Evolutionary conservation across 2,113 vertebrate genomes (phyloP).

Genomic region (Eonycteris spelaea): DNA sequence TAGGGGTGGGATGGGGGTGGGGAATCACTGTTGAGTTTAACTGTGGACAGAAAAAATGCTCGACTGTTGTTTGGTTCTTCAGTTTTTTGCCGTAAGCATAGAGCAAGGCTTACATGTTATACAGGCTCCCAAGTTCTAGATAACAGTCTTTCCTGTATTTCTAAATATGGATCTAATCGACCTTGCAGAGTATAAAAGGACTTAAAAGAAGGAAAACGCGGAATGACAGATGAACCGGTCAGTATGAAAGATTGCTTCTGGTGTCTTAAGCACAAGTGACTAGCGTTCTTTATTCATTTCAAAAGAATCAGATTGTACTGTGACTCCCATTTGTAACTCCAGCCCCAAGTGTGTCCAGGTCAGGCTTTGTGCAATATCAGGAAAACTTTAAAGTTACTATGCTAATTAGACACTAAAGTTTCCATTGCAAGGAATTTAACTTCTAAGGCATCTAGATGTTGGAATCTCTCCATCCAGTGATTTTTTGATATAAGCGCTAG

Average conservation of each 20-base stretch:
- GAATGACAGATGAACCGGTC: neutral
- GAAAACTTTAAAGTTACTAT: neutral
- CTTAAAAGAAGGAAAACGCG: neutral
- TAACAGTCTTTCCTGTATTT: neutral
- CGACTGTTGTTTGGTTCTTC: neutral
- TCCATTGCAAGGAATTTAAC: neutral
- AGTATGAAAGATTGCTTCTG: conserved; percentile 24
- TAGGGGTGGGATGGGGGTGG: neutral
- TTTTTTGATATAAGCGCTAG: neutral
- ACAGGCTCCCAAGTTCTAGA: neutral
- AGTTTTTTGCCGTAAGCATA: neutral
- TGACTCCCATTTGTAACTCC: neutral
- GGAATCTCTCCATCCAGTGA: neutral
- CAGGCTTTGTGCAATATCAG: accelerated
- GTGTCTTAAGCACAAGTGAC: neutral
- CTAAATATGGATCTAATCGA: conserved; percentile 30
- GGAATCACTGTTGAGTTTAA: neutral
- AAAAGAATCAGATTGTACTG: neutral
- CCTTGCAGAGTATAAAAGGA: neutral
- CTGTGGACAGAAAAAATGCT: neutral
- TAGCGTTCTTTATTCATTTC: neutral
- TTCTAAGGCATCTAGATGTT: neutral
- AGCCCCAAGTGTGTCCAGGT: neutral
- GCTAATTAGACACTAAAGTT: no score
- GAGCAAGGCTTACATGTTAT: neutral